Evolutionary conservation across 2,797 vertebrate genomes (phyloP).

Genomic region (Rhyacichthys aspro): DNA sequence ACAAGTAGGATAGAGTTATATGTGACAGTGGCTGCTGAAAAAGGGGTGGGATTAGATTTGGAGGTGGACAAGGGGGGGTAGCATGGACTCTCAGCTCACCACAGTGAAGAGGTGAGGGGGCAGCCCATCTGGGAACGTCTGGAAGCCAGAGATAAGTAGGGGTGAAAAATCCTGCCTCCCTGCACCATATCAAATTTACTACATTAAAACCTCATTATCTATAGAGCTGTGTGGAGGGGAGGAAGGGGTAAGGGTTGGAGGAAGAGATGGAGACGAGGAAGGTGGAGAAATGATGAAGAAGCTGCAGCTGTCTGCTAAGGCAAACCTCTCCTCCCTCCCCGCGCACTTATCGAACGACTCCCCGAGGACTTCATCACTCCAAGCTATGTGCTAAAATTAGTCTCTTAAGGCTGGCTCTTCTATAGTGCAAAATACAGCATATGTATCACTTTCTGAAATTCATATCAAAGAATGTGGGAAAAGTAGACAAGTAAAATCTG

Average conservation of each 20-base stretch:
- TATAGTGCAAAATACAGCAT: constrained; percentile 16
- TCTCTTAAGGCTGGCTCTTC: constrained; percentile 24
- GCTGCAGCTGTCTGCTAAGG: constrained; percentile 46
- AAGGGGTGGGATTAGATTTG: constrained; percentile 26
- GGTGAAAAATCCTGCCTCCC: constrained; percentile 54
- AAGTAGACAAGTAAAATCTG: constrained; percentile 1
- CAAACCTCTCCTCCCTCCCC: constrained; percentile 37
- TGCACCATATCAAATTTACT: constrained; percentile 71
- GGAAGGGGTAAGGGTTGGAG: constrained; percentile 14
- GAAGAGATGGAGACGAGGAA: constrained; percentile 21
- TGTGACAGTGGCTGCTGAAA: constrained; percentile 34
- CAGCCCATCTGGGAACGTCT: constrained; percentile 69
- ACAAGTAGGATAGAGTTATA: constrained; percentile 20
- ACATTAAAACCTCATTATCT: constrained; percentile 77
- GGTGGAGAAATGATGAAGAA: constrained; percentile 43
- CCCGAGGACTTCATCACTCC: constrained; percentile 43
- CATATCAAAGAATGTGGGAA: constrained; percentile 11
- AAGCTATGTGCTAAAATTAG: constrained; percentile 62
- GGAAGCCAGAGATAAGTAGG: constrained; percentile 73
- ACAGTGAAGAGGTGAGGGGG: constrained; percentile 62
- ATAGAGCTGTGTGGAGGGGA: constrained; percentile 34
- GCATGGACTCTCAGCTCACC: constrained; percentile 22
- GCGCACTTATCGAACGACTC: constrained; percentile 53
- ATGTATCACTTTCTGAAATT: constrained; percentile 11
- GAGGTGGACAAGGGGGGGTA: constrained; percentile 6